Conservation (phyloP, 1,140 invertebrate genomes). For the Pogonomyrmex barbatus region DNA sequence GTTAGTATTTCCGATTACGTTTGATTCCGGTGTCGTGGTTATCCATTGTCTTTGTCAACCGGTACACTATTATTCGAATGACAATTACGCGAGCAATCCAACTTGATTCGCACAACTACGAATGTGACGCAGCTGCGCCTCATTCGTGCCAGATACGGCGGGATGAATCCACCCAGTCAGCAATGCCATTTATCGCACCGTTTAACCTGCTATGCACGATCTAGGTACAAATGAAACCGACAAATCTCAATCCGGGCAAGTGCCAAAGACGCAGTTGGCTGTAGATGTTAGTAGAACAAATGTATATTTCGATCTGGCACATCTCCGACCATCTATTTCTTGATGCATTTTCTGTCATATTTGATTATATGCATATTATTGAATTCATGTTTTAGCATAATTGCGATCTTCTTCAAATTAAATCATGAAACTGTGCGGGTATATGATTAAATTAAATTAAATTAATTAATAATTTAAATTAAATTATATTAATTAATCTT, state of each 20-base stretch:
- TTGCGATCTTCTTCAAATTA: not conserved
- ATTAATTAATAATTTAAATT: too few species aligned
- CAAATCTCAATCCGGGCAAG: constrained; percentile 10
- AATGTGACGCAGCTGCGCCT: constrained; percentile 3
- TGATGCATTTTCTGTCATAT: not conserved
- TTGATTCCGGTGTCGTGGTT: not conserved
- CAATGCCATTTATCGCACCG: constrained; percentile 17
- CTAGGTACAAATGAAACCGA: not conserved
- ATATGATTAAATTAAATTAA: not conserved
- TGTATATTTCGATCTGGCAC: not conserved
- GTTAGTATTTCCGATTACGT: not conserved
- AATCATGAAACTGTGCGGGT: not conserved
- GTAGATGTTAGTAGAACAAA: not conserved
- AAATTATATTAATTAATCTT: not conserved
- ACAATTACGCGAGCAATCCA: constrained; percentile 37
- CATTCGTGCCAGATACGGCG: constrained; percentile 13
- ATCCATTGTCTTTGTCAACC: not conserved
- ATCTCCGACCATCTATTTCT: not conserved
- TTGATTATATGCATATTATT: not conserved
- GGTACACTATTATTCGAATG: constrained; percentile 13
- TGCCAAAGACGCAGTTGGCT: not conserved
- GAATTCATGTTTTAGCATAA: not conserved
- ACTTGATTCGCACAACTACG: constrained; percentile 17
- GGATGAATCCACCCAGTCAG: constrained; percentile 48
- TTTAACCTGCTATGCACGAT: not conserved